Base-by-base conservation (phyloP, 2,888 invertebrate species). In the Julus scanicus region DNA sequence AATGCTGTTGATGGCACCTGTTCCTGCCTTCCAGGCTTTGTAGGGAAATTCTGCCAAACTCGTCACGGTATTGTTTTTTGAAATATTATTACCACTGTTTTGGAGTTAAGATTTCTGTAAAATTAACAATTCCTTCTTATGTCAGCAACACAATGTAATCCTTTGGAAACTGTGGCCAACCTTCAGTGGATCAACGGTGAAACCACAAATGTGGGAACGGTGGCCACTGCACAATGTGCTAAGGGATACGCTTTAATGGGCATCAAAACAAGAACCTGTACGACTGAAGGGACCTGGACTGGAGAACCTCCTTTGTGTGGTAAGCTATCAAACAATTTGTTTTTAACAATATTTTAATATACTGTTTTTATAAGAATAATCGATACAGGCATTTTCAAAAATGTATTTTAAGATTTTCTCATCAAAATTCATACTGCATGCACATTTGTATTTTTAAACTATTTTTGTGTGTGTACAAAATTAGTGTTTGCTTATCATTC, bases 41-140 rank as follows among this genome's bases (percentile, higher is more conserved):
- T 89, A 84, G 90, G 90, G 13, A 85, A 80, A 57, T 87, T 88
- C 63, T 90, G 90, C 44, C 89, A 90, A 84, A 89, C 39, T 15
- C 84, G 87, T 9, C 88, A 89, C 88, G 89, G 90, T 89, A 84
- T 29, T 37, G 5, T 39, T 86, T 11, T 44, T 39, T 44, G 15
- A 49, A 13, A 15, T 80, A 2, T 80, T 80, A 8, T 80, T 80
- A 11, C 17, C 37, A 15, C 15, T 17, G 17, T 37, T 80, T 17
- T 80, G 13, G 9, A 49, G 49, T 9, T 15, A 17, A 80, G 17
- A 2, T 15, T 80, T 37, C 17, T 80, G 87, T 53, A 13, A 53
- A 87, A 85, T 85, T 87, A 53, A 87, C 17, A 2, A 9, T 57
- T n/a, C n/a, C n/a, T 11, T 85, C 1, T 39, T 8, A 29, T 13